Percentiles rank a stretch among this genome's conserved stretches.
These are phyloP conservation scores for Euphydryas editha DNA, from an alignment of 2,888 invertebrate species.

Conservation along the genomic window DNA sequence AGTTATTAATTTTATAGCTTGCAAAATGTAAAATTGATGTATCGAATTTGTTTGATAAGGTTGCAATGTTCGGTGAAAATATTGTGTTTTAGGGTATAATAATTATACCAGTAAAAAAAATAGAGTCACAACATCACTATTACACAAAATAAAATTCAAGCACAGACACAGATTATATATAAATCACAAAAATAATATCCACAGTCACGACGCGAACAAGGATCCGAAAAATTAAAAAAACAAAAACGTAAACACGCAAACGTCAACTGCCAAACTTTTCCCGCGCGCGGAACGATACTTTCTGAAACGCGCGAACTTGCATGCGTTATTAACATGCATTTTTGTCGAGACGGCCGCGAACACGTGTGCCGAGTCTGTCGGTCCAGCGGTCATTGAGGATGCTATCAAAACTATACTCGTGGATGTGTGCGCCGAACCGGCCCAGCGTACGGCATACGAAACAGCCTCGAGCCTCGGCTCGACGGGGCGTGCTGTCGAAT, in stretches of 20 bases:
- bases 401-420: constrained; percentile 71
- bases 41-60: not conserved
- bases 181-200: constrained; percentile 38
- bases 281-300: constrained; percentile 58
- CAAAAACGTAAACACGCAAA: constrained; percentile 56
- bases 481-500: constrained; percentile 65
- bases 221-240: constrained; percentile 37
- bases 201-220: constrained; percentile 18
- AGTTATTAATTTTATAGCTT: not conserved
- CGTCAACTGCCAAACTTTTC: constrained; percentile 62
- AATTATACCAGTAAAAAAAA: constrained; percentile 18
- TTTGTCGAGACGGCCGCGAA: constrained; percentile 57
- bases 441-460: constrained; percentile 72
- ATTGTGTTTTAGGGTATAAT: not conserved
- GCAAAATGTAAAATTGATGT: no score
- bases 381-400: constrained; percentile 87
- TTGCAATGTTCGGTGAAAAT: not conserved
- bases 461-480: constrained; percentile 56
- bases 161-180: constrained; percentile 28
- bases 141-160: constrained; percentile 19
- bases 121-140: constrained; percentile 24
- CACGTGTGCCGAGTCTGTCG: constrained; percentile 85
- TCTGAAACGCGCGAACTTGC: constrained; percentile 61
- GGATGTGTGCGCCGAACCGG: constrained; percentile 76
- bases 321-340: constrained; percentile 70